A percentile compares a stretch with the other conserved stretches of the same genome.
Conservation (phyloP, 2,797 vertebrate species). For the Lagorchestes hirsutus region DNA sequence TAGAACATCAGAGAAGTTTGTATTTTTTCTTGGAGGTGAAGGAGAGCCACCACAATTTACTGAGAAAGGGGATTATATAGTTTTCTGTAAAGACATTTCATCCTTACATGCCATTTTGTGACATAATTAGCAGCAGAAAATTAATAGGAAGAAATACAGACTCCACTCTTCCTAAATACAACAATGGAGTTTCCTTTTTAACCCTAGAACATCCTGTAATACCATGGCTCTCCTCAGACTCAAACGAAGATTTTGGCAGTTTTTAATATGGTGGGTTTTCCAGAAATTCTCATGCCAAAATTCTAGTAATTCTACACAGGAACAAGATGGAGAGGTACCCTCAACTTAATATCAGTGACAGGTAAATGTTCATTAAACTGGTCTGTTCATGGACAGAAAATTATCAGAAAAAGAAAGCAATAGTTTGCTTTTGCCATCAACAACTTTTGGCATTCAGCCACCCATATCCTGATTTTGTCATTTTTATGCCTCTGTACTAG, state of each 20-base stretch:
- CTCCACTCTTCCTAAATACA: constrained; percentile 75
- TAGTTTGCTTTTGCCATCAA: constrained; percentile 42
- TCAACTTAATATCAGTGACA: not conserved
- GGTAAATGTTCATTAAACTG: constrained; percentile 56
- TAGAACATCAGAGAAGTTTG: not conserved
- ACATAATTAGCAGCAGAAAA: constrained; percentile 76
- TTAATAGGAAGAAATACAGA: constrained; percentile 77
- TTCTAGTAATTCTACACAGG: constrained; percentile 25
- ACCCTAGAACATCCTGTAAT: constrained; percentile 38
- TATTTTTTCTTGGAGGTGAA: not conserved
- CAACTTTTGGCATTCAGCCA: constrained; percentile 75
- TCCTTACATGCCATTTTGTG: constrained; percentile 55
- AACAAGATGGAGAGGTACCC: constrained; percentile 27
- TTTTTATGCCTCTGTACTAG: constrained; percentile 76
- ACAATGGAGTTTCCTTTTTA: constrained; percentile 57
- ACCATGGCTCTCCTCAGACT: constrained; percentile 58
- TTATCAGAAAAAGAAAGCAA: constrained; percentile 50
- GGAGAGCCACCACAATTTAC: not conserved
- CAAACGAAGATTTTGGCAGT: constrained; percentile 48
- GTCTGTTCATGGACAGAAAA: constrained; percentile 43
- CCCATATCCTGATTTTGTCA: constrained; percentile 72
- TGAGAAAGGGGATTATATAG: not conserved
- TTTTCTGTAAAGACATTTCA: constrained; percentile 20
- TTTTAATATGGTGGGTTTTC: constrained; percentile 9
- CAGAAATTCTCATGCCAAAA: constrained; percentile 37